A percentile compares a stretch with the other conserved stretches of the same genome.
Evolutionary conservation across 2,113 vertebrate species (phyloP).

Genomic region (Hiodon alosoides): DNA sequence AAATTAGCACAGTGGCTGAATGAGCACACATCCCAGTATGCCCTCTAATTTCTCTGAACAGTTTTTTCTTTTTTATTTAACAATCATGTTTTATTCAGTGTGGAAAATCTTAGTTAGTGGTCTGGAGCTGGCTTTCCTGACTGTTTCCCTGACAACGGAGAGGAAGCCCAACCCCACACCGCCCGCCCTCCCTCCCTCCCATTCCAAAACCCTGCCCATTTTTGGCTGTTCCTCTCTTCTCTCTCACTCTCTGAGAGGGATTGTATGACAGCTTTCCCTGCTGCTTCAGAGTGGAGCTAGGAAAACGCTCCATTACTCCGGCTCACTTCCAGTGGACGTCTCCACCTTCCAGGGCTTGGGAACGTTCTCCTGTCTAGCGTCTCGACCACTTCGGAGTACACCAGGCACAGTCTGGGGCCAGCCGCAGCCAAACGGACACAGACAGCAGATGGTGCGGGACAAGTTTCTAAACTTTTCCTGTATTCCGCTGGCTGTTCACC

Average conservation of each 20-base stretch:
- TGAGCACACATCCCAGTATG: neutral
- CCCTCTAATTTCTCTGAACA: neutral
- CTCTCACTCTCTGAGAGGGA: slow-evolving; percentile 39
- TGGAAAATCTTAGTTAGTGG: slow-evolving; percentile 57
- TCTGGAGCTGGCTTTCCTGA: slow-evolving; percentile 42
- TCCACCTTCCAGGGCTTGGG: slow-evolving; percentile 47
- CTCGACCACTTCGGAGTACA: neutral
- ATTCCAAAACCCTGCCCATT: slow-evolving; percentile 60
- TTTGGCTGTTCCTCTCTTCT: slow-evolving; percentile 62
- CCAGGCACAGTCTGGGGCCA: neutral
- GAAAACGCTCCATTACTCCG: slow-evolving; percentile 48
- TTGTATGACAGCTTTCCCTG: slow-evolving; percentile 64
- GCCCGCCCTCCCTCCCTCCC: slow-evolving; percentile 2
- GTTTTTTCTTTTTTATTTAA: slow-evolving; percentile 8
- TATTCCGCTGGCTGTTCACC: too few relatives aligned
- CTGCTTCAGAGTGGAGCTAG: slow-evolving; percentile 48
- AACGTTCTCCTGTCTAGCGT: neutral
- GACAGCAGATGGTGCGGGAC: too few relatives aligned
- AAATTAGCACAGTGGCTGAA: neutral
- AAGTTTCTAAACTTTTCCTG: too few relatives aligned
- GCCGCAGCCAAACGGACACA: neutral
- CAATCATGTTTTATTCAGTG: slow-evolving; percentile 35
- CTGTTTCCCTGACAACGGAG: slow-evolving; percentile 58
- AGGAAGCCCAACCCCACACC: slow-evolving; percentile 31
- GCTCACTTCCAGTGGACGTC: slow-evolving; percentile 58